Evolutionary conservation across 2,797 vertebrate genomes (phyloP), one percentile per base, ranked within the genome.

Genomic region (Lagothrix lagotricha): DNA sequence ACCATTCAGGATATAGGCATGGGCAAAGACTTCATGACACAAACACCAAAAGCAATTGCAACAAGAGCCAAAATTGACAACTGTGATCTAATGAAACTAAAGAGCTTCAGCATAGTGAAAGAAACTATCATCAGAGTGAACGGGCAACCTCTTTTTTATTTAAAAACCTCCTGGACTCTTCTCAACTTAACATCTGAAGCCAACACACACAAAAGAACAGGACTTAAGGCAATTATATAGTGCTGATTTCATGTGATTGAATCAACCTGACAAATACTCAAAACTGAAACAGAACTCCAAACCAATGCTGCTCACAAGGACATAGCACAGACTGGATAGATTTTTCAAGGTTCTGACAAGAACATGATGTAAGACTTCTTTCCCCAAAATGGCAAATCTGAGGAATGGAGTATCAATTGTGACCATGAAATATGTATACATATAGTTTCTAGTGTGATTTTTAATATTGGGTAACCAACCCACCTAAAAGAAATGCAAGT

Each of bases 361-460:
- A 89, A 81, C 50, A 39, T 64, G 39, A 91, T 52, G 54, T 54
- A 94, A 93, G 83, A 77, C 86, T 80, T 50, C 50, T 39, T 84
- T 41, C 57, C 7, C 36, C 5, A 79, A 70, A 28, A 58, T 26
- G 36, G 3, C 44, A 33, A 97, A 44, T 86, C 36, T 79, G 58
- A 96, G 75, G 30, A 96, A 96, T 82, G 85, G 97, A 94, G 96
- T 97, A 88, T 97, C 73, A 75, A 50, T 64, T 86, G 54, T 73
- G 41, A 96, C 77, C 96, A 44, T 96, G 94, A 95, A 97, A 93
- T 92, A 90, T 36, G 54, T n/a, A 84, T 11, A 5, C 19, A 9
- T 36, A 36, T 2, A 13, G 70, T 39, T 41, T 73, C 64, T n/a
- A 70, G 33, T 70, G 70, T 39, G 70, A 39, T 24, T 76, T 76